Base-by-base conservation (phyloP, 2,113 vertebrate species). In the Syngnathus typhle region DNA sequence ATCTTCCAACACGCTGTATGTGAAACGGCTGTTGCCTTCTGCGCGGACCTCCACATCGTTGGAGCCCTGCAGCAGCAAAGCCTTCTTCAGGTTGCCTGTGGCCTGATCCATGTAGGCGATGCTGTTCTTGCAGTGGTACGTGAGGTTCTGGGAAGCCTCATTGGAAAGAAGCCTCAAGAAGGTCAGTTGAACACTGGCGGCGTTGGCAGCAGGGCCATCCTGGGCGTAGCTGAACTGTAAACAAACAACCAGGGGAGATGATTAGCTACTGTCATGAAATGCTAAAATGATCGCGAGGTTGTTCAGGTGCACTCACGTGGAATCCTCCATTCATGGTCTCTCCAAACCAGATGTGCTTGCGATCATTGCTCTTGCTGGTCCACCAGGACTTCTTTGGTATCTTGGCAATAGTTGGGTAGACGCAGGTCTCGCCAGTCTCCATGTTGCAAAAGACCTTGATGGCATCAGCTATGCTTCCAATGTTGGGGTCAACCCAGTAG, bases 51-150 rank as follows among this genome's bases (percentile, higher is more conserved):
- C 95, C 27, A 98, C 94, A 0, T 98, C 95, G 0, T 99, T 99
- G 88, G 95, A 95, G 52, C 97, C 97, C 84, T 98, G 94, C 82
- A 99, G 88, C 79, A 98, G 91, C 82, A 99, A 44, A 65, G 95
- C 93, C 84, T 97, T 99, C 91, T 94, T 95, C 89, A 99, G 93
- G 89, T 94, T 95, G 80, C 95, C 96, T 0, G 91, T 80, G 46
- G 84, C 88, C 78, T 93, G 92, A 0, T 99, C 97, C 93, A 98
- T 90, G 90, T 98, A 99, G 87, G 95, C 97, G 0, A 99, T 82
- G 75, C 97, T 99, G 91, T 99, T 98, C 91, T 93, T 95, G 92
- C 97, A 99, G 93, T 98, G 95, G 93, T 98, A 99, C 47, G 96
- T 99, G 91, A 99, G 41, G 61, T 92, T 99, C 91, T 99, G 97